Evolutionary conservation across 2,113 vertebrate species (phyloP).

Genomic region (Ceyx cyanopectus): DNA sequence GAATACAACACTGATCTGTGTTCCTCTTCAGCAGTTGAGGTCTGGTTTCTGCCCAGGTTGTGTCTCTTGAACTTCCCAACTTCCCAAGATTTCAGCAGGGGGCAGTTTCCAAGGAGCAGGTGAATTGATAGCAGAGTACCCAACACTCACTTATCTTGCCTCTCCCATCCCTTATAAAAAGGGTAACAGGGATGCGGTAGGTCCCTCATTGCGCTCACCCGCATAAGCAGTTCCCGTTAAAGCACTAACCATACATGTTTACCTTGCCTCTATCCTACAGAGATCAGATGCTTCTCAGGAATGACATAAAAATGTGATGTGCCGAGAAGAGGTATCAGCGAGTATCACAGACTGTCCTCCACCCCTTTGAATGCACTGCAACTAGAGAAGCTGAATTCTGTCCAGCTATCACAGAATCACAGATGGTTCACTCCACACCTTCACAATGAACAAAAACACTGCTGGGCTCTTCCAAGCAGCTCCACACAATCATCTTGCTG

Average conservation of each 20-base stretch:
- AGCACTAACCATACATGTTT: not conserved
- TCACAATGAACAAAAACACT: not conserved
- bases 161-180: not conserved
- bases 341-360: not conserved
- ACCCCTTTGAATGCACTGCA: not conserved
- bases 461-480: not conserved
- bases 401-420: too few species aligned
- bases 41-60: not conserved
- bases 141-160: not conserved
- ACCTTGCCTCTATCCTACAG: not conserved
- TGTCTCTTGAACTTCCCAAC: not conserved
- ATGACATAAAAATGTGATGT: fast-evolving
- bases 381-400: not conserved
- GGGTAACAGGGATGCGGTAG: not conserved
- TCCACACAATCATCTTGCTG: not conserved
- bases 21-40: not conserved
- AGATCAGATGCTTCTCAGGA: not conserved
- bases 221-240: not conserved
- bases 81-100: not conserved
- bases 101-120: not conserved
- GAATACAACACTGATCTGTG: not conserved
- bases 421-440: not conserved
- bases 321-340: not conserved
- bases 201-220: not conserved
- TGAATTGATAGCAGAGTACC: not conserved